Base-by-base conservation (phyloP, 2,113 vertebrate genomes). In the Varanus komodoensis region DNA sequence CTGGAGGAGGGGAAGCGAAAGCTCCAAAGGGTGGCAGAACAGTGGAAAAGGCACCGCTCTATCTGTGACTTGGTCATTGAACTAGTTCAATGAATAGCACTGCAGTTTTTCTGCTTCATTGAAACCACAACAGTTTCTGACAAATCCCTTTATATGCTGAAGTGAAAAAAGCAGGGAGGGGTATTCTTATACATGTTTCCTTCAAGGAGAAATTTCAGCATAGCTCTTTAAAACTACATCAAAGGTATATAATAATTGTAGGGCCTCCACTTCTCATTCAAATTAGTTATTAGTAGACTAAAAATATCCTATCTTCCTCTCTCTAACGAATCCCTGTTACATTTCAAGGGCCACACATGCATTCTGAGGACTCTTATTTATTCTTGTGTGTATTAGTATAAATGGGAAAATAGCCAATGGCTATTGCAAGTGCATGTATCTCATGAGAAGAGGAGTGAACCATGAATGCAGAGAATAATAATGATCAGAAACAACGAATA, bases 71-170 rank as follows among this genome's bases (percentile, higher is more conserved):
- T 54, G 44, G 34, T 87, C 68, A 38, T 67, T 87, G 80, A 85
- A 90, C 88, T 68, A 67, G 78, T 88, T 94, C 81, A 81, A 74
- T 54, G 84, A 89, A 94, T 0, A 89, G n/a, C 54, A 67, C 86
- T 75, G 88, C 87, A 92, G 90, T 87, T 96, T 94, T 93, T 95
- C 94, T 95, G 92, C 93, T 95, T 88, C 90, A 67, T 71, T 91
- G 93, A 89, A 92, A 90, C 17, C 92, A 90, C 90, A 91, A 89
- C 91, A 95, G 87, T 81, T 95, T 94, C 95, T 96, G 92, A 95
- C 93, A 97, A 95, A 97, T 94, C 90, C 88, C 84, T 96, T 96
- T 96, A 90, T 94, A 88, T 90, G 87, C 89, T 82, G 17, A 61
- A 89, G 86, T 89, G 92, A 95, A 96, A 96, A 68, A 38, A 68